phyloP scores from a whole-genome alignment of 1,140 invertebrate genomes.

The Cheumatopsyche charites region DNA sequence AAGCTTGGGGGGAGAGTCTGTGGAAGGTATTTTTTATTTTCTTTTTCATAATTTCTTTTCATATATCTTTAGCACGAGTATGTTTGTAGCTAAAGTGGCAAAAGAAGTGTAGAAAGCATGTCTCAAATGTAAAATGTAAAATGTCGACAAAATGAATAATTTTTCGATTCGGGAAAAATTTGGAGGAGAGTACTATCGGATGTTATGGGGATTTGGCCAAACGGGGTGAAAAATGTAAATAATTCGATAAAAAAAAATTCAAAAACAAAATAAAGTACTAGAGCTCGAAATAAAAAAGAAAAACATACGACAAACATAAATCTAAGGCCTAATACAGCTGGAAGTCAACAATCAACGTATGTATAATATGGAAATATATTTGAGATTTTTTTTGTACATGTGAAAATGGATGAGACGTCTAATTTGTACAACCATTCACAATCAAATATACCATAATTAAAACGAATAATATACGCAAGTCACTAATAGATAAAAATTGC shows the following conservation, averaged over 20 bases:
- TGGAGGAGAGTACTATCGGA: neutral
- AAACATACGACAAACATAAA: neutral
- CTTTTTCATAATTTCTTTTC: neutral
- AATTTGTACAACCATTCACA: too few relatives aligned
- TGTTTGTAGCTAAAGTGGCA: constrained; percentile 42
- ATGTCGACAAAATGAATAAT: constrained; percentile 30
- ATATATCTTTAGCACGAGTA: constrained; percentile 37
- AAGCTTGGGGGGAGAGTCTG: constrained; percentile 6
- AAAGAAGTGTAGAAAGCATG: constrained; percentile 39
- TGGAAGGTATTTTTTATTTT: constrained; percentile 13
- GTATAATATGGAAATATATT: neutral
- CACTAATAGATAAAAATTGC: too few relatives aligned
- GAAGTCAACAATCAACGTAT: neutral
- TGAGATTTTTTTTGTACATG: too few relatives aligned
- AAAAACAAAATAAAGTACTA: neutral
- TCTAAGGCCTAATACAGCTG: neutral
- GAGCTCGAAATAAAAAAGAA: neutral
- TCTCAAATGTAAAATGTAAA: constrained; percentile 38
- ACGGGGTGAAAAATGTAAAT: constrained; percentile 1
- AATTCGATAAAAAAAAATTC: neutral
- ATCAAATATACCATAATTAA: too few relatives aligned
- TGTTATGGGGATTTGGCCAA: neutral
- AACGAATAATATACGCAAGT: too few relatives aligned
- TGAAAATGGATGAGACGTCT: too few relatives aligned
- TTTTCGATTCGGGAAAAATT: neutral